These are phyloP conservation scores for Ursus arctos DNA, from an alignment of 2,113 vertebrate genomes.

Conservation along the genomic window DNA sequence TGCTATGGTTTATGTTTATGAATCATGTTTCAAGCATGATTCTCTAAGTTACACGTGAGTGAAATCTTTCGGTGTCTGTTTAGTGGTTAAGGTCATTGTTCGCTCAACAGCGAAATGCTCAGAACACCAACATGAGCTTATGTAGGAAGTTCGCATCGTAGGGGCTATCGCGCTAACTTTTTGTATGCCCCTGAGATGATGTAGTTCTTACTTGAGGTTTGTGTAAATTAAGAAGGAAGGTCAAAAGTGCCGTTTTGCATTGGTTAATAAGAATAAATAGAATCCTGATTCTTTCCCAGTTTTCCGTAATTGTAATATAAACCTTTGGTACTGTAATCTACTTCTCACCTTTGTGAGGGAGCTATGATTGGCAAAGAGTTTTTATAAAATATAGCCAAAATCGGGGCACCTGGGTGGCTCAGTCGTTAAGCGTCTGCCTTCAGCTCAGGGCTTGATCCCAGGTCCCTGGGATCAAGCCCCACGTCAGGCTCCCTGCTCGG, in stretches of 20 bases:
- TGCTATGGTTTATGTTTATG: background rate
- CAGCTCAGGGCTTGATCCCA: too few species aligned
- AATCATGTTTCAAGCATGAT: background rate
- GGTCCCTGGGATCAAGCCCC: too few species aligned
- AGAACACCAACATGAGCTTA: background rate
- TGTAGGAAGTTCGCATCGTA: background rate
- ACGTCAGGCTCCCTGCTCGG: too few species aligned
- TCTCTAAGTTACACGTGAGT: background rate
- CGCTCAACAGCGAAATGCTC: background rate
- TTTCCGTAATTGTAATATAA: background rate
- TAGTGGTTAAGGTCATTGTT: background rate
- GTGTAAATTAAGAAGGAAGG: background rate
- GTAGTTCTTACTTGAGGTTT: background rate
- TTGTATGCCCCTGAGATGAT: background rate
- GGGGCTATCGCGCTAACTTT: background rate
- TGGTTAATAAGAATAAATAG: background rate
- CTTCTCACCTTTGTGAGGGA: background rate
- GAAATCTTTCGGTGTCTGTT: background rate
- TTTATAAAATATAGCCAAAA: background rate
- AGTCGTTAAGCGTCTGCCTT: too few species aligned
- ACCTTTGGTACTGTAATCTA: background rate
- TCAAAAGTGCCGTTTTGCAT: background rate
- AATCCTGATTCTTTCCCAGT: background rate
- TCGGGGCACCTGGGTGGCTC: background rate
- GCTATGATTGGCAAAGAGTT: background rate